These are phyloP conservation scores for Nycticebus coucang DNA, from an alignment of 2,113 vertebrate species.

Conservation along the genomic window DNA sequence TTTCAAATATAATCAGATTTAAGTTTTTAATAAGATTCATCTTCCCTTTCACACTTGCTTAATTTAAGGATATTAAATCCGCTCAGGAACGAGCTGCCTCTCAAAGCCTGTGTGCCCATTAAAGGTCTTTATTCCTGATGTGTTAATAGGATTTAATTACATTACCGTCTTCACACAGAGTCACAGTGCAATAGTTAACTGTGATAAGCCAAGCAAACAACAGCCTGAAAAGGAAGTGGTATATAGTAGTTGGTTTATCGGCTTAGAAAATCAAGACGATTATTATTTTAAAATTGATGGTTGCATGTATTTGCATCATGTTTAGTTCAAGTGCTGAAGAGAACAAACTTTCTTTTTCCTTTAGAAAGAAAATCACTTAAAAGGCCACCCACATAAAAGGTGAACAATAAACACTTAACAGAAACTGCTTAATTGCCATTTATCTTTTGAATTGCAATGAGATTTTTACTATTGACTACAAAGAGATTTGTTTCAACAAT, in stretches of 20 bases:
- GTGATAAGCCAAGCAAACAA: slow-evolving; percentile 83
- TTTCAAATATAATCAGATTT: slow-evolving; percentile 91
- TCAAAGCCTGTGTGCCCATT: slow-evolving; percentile 86
- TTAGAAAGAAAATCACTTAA: slow-evolving; percentile 63
- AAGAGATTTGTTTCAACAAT: slow-evolving; percentile 79
- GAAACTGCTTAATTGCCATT: slow-evolving; percentile 71
- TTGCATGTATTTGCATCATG: slow-evolving; percentile 45
- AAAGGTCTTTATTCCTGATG: slow-evolving; percentile 88
- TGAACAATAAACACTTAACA: slow-evolving; percentile 73
- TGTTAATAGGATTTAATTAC: slow-evolving; percentile 91
- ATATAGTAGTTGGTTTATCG: slow-evolving; percentile 69
- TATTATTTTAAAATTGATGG: slow-evolving; percentile 76
- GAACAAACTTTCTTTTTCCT: slow-evolving; percentile 49
- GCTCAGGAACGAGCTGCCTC: slow-evolving; percentile 85
- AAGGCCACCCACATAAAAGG: slow-evolving; percentile 74
- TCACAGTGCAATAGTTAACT: slow-evolving; percentile 81
- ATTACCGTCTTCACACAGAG: slow-evolving; percentile 82
- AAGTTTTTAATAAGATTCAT: slow-evolving; percentile 91
- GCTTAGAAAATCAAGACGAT: slow-evolving; percentile 72
- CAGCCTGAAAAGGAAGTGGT: slow-evolving; percentile 73
- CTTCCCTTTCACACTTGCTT: slow-evolving; percentile 88
- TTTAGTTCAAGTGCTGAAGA: slow-evolving; percentile 61
- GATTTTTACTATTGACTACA: slow-evolving; percentile 69
- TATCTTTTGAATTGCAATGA: slow-evolving; percentile 77
- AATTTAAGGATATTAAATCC: slow-evolving; percentile 91